A percentile compares a stretch with the other conserved stretches of the same genome.
Conservation (phyloP, 2,888 invertebrate species). For the Epinotia bilunana region DNA sequence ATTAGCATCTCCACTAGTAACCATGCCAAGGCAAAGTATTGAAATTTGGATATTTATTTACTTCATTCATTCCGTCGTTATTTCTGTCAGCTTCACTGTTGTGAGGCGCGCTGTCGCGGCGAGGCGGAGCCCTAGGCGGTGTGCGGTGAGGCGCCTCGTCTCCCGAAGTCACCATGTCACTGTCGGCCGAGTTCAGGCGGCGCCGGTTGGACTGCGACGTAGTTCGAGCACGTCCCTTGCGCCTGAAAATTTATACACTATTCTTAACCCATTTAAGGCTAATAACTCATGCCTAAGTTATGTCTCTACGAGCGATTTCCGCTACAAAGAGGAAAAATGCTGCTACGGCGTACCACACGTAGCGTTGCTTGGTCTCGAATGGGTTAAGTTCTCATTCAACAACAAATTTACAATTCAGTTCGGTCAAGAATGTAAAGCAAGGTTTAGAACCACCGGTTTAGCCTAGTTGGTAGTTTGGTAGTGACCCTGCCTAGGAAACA, state of each 20-base stretch:
- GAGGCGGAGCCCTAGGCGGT: conserved; percentile 75
- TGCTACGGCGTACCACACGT: no score
- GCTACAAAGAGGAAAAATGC: no score
- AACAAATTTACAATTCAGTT: neutral
- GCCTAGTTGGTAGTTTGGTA: no score
- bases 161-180: conserved; percentile 89
- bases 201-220: conserved; percentile 86
- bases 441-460: no score
- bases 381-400: neutral
- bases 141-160: conserved; percentile 87
- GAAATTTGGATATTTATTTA: neutral
- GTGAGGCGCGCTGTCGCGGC: conserved; percentile 51
- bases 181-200: conserved; percentile 90
- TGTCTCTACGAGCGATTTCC: no score
- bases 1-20: neutral
- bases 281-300: no score
- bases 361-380: no score
- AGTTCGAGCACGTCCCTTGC: conserved; percentile 88
- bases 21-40: neutral
- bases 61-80: conserved; percentile 35
- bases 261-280: neutral
- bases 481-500: no score
- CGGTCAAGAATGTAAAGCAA: no score
- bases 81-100: conserved; percentile 34
- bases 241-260: conserved; percentile 62